These are phyloP conservation scores for Nilaparvata lugens DNA, from an alignment of 1,140 invertebrate genomes.

Conservation along the genomic window DNA sequence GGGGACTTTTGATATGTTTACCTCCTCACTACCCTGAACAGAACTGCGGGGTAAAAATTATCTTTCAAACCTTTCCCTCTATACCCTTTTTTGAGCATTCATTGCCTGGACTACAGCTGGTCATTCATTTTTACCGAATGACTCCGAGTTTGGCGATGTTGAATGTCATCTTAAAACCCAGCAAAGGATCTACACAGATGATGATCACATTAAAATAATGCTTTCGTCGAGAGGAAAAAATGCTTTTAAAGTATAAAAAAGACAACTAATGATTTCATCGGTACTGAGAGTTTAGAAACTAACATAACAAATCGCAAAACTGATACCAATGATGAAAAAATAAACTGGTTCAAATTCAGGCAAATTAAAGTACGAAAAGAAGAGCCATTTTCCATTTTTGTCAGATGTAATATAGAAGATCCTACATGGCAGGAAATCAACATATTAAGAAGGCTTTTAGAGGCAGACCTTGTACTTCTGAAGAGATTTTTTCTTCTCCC, in stretches of 20 bases:
- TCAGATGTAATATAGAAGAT: not conserved
- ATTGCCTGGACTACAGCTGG: too few species aligned
- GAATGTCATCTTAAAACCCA: conserved; percentile 29
- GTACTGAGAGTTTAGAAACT: not conserved
- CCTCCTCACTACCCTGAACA: too few species aligned
- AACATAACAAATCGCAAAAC: conserved; percentile 8
- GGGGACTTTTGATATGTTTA: too few species aligned
- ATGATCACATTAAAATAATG: conserved; percentile 30
- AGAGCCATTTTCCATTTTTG: too few species aligned
- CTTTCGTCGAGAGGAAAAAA: conserved; percentile 26
- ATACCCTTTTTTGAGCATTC: too few species aligned
- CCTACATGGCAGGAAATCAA: not conserved
- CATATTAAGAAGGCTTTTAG: not conserved
- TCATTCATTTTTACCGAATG: too few species aligned
- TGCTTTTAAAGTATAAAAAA: conserved; percentile 10
- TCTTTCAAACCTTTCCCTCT: too few species aligned
- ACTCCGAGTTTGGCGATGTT: too few species aligned
- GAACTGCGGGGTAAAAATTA: too few species aligned
- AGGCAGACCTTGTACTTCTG: too few species aligned
- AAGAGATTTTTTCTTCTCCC: not conserved
- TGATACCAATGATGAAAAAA: not conserved
- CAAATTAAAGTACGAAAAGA: conserved; percentile 2
- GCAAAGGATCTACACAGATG: conserved; percentile 26
- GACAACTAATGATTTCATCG: not conserved
- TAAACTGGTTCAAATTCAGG: conserved; percentile 4